Evolutionary conservation across 1,140 invertebrate genomes (phyloP).

Genomic region (Littorina saxatilis): DNA sequence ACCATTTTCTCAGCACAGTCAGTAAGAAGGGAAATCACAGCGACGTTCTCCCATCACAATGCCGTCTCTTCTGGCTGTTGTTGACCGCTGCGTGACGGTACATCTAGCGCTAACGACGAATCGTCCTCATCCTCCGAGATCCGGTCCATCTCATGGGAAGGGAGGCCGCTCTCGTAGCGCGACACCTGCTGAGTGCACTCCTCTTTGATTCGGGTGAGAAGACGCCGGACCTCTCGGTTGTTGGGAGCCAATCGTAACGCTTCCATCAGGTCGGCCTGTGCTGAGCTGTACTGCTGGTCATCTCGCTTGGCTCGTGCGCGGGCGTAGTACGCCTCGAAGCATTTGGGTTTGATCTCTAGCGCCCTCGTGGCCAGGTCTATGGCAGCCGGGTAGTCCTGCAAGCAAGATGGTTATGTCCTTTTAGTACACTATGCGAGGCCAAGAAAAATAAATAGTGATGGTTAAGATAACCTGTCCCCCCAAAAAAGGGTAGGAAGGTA

Average conservation of each 20-base stretch:
- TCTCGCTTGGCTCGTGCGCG: slow-evolving; percentile 90
- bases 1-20: too few species aligned
- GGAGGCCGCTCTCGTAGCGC: slow-evolving; percentile 47
- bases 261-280: slow-evolving; percentile 83
- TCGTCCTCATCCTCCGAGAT: slow-evolving; percentile 55
- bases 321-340: slow-evolving; percentile 95
- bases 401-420: too few species aligned
- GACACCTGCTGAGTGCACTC: slow-evolving; percentile 77
- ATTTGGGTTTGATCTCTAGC: slow-evolving; percentile 87
- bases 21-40: too few species aligned
- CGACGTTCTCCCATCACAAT: slow-evolving; percentile 43
- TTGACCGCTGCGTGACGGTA: not conserved
- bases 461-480: too few species aligned
- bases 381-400: slow-evolving; percentile 79
- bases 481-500: too few species aligned
- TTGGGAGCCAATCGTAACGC: slow-evolving; percentile 82
- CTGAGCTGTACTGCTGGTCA: slow-evolving; percentile 79
- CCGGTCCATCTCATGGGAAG: slow-evolving; percentile 44
- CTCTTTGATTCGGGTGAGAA: slow-evolving; percentile 82
- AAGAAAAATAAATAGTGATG: too few species aligned
- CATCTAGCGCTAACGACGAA: slow-evolving; percentile 35
- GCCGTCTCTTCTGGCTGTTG: slow-evolving; percentile 48
- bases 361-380: slow-evolving; percentile 91
- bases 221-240: slow-evolving; percentile 82
- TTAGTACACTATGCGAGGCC: too few species aligned